A percentile compares a stretch with the other conserved stretches of the same genome.
These are phyloP conservation scores for Plutomurus gul DNA, from an alignment of 1,140 invertebrate species.

Conservation along the genomic window DNA sequence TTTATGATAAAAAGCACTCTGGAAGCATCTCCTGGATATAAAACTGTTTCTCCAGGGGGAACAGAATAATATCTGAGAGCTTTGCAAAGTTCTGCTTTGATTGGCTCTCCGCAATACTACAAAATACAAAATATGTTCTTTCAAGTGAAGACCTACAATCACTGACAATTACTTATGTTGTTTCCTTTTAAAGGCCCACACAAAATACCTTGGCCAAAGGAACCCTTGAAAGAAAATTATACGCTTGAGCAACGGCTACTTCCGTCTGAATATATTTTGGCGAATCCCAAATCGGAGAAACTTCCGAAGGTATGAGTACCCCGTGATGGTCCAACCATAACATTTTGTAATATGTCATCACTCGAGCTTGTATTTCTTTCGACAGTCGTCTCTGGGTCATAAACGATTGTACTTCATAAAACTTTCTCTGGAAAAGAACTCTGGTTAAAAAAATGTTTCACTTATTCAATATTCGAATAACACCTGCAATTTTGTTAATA, in stretches of 20 bases:
- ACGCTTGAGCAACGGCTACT: slow-evolving; percentile 28
- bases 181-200: too few species aligned
- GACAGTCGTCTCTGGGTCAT: slow-evolving; percentile 44
- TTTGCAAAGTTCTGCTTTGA: slow-evolving; percentile 11
- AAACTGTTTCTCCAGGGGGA: slow-evolving; percentile 45
- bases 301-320: slow-evolving; percentile 40
- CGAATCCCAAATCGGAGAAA: slow-evolving; percentile 47
- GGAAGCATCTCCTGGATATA: slow-evolving; percentile 39
- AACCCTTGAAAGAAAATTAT: slow-evolving; percentile 32
- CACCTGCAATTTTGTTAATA: neutral
- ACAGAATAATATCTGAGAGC: slow-evolving; percentile 49
- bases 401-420: slow-evolving; percentile 39
- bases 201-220: slow-evolving; percentile 33
- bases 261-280: slow-evolving; percentile 31
- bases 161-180: too few species aligned
- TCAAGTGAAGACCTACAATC: too few species aligned
- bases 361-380: neutral
- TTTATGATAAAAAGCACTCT: slow-evolving; percentile 47
- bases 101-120: neutral
- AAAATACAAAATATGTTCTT: too few species aligned
- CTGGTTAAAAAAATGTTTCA: neutral
- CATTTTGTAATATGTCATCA: slow-evolving; percentile 45
- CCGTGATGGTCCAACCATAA: slow-evolving; percentile 48
- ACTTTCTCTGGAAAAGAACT: slow-evolving; percentile 47
- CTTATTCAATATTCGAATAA: neutral